Percentiles rank a stretch among this genome's conserved stretches.
Conservation (phyloP, 2,888 invertebrate species). For the Pristionchus fissidentatus region DNA sequence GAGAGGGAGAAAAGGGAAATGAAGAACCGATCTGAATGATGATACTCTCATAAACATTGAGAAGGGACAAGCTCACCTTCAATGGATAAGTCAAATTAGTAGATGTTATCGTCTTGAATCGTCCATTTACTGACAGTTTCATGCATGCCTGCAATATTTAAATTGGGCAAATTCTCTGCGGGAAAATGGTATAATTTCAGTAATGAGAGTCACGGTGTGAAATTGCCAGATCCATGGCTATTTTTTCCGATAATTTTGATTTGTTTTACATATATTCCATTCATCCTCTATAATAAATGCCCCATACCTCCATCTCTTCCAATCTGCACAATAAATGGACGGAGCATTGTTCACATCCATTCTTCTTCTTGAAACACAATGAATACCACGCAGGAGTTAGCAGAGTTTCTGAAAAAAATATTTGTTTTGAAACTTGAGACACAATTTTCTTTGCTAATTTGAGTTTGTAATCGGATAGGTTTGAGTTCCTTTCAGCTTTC, state of each 20-base stretch:
- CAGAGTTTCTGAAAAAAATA: neutral
- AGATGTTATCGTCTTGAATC: neutral
- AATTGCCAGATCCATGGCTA: too few species aligned
- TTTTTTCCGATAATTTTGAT: neutral
- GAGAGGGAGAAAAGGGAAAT: neutral
- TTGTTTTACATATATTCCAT: neutral
- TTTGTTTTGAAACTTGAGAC: too few species aligned
- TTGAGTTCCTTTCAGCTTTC: too few species aligned
- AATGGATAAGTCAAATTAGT: slow-evolving; percentile 4
- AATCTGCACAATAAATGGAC: slow-evolving; percentile 6
- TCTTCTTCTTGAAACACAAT: slow-evolving; percentile 21
- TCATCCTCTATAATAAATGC: too few species aligned
- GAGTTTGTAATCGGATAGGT: too few species aligned
- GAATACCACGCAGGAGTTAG: slow-evolving; percentile 21
- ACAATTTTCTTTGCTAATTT: too few species aligned
- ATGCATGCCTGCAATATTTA: slow-evolving; percentile 16
- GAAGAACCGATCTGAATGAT: slow-evolving; percentile 10
- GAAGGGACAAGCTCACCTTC: neutral
- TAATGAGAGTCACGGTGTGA: too few species aligned
- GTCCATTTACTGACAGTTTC: slow-evolving; percentile 7
- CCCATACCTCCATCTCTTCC: slow-evolving; percentile 13
- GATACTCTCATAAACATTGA: neutral
- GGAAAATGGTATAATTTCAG: too few species aligned
- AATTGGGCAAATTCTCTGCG: too few species aligned
- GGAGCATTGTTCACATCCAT: slow-evolving; percentile 22